phyloP scores from a whole-genome alignment of 2,888 invertebrate genomes.

The Periphyllus acericola region DNA sequence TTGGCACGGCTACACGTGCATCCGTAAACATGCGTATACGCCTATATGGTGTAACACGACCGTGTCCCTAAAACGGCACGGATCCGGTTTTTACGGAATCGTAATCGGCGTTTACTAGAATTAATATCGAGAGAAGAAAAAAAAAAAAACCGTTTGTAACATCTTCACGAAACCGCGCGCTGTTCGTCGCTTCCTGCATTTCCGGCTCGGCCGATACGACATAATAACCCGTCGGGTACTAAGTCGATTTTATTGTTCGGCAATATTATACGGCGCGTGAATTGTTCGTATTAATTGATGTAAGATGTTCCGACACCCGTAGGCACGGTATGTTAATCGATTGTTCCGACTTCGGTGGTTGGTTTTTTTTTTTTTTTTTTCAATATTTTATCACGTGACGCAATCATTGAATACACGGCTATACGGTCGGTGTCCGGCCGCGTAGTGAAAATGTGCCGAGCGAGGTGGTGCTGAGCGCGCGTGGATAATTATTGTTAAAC shows the following conservation, averaged over 20 bases:
- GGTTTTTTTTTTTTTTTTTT: not conserved
- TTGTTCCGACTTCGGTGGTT: slow-evolving; percentile 18
- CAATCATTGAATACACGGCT: not conserved
- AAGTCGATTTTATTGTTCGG: slow-evolving; percentile 37
- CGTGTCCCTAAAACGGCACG: not conserved
- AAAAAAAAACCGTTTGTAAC: not conserved
- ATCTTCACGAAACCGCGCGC: not conserved
- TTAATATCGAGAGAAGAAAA: too few species aligned
- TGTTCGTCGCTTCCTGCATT: slow-evolving; percentile 16
- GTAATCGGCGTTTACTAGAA: slow-evolving; percentile 5
- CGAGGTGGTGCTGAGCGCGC: too few species aligned
- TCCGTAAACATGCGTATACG: not conserved
- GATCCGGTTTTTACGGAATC: slow-evolving; percentile 29
- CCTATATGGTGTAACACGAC: not conserved
- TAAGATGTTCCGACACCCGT: slow-evolving; percentile 9
- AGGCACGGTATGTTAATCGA: not conserved
- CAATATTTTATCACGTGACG: not conserved
- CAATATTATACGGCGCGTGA: slow-evolving; percentile 9
- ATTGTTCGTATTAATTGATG: slow-evolving; percentile 20
- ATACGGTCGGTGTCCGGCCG: too few species aligned
- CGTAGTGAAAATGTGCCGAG: slow-evolving; percentile 9
- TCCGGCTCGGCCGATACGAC: not conserved
- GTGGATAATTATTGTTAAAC: too few species aligned
- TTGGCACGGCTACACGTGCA: not conserved
- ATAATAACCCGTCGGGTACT: not conserved